phyloP scores from a whole-genome alignment of 1,140 invertebrate species.

The Orchestia grillus region DNA sequence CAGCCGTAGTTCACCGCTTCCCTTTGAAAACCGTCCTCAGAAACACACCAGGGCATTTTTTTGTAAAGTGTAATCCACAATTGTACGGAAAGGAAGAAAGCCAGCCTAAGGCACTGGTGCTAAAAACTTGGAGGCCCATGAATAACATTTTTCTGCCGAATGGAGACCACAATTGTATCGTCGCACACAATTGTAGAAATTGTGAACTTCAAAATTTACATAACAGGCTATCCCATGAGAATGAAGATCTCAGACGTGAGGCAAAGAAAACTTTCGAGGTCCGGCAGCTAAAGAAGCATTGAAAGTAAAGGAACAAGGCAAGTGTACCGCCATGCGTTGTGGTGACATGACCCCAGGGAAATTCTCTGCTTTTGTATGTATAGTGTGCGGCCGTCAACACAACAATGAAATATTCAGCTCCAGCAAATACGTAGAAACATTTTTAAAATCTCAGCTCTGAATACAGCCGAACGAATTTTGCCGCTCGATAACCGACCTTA shows the following conservation, averaged over 20 bases:
- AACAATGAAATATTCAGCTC: not conserved
- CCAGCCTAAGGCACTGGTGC: not conserved
- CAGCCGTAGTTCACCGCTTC: not conserved
- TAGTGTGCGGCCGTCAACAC: not conserved
- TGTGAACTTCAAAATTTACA: not conserved
- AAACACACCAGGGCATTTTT: not conserved
- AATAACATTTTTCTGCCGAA: not conserved
- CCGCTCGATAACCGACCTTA: not conserved
- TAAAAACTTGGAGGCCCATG: not conserved
- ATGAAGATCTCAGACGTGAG: not conserved
- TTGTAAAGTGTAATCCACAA: not conserved
- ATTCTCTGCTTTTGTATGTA: not conserved
- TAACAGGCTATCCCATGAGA: not conserved
- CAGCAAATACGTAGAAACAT: not conserved
- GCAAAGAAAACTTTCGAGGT: not conserved
- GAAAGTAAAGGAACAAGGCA: not conserved
- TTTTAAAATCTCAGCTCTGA: not conserved
- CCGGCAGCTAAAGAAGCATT: not conserved
- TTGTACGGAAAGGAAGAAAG: not conserved
- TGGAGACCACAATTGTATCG: not conserved
- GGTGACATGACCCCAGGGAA: not conserved
- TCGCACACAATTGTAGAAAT: not conserved
- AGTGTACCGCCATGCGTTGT: not conserved
- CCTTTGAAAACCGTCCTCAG: not conserved
- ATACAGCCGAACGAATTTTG: not conserved